phyloP scores from a whole-genome alignment of 2,797 vertebrate species.

The Erethizon dorsatum region DNA sequence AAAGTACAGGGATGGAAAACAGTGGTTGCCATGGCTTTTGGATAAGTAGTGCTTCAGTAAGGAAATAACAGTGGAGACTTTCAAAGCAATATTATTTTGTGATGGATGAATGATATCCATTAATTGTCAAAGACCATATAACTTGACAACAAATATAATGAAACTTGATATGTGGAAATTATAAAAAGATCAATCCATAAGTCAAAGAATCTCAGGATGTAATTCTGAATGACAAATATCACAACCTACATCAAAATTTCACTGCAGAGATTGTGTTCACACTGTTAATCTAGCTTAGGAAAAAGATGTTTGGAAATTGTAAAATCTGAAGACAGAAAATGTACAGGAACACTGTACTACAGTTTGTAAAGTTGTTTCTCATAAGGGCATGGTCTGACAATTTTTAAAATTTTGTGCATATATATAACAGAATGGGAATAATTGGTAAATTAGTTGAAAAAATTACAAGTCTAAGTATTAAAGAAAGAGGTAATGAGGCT shows the following conservation, averaged over 20 bases:
- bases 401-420: background rate
- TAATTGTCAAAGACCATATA: background rate
- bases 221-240: background rate
- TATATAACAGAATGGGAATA: background rate
- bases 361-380: background rate
- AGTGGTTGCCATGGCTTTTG: background rate
- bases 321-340: background rate
- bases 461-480: background rate
- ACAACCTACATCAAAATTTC: background rate
- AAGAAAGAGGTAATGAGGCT: background rate
- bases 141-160: background rate
- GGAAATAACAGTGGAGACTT: background rate
- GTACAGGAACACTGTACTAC: background rate
- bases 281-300: background rate
- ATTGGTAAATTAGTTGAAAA: background rate
- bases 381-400: background rate
- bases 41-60: background rate
- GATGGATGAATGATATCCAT: background rate
- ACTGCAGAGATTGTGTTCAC: background rate
- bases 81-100: background rate
- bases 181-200: background rate
- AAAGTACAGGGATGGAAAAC: background rate
- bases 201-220: background rate
- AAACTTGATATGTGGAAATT: background rate
- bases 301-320: background rate